Conservation (phyloP, 2,888 invertebrate species). For the Polymixis flavicincta region DNA sequence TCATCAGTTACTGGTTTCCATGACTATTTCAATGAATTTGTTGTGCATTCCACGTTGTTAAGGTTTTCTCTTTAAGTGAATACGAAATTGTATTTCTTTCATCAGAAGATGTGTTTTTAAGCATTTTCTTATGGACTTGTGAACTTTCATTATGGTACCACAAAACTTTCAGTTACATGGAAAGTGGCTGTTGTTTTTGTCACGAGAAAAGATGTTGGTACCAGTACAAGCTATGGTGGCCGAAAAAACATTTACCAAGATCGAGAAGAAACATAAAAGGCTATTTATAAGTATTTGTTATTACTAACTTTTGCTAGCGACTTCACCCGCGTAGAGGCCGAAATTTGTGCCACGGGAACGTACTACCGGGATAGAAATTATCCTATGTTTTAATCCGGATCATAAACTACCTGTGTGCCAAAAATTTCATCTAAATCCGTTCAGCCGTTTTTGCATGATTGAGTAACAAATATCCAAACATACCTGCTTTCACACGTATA, state of each 20-base stretch:
- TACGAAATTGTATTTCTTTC: slow-evolving; percentile 3
- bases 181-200: not conserved
- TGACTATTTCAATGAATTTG: slow-evolving; percentile 33
- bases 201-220: not conserved
- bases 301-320: too few species aligned
- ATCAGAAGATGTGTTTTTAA: not conserved
- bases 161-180: not conserved
- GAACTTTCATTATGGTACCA: not conserved
- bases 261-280: not conserved
- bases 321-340: too few species aligned
- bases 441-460: too few species aligned
- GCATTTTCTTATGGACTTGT: not conserved
- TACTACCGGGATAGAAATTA: too few species aligned
- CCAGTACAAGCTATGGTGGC: not conserved
- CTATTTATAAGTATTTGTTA: too few species aligned
- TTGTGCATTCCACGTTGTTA: slow-evolving; percentile 28
- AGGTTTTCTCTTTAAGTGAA: slow-evolving; percentile 45
- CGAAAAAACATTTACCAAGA: not conserved
- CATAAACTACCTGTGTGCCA: too few species aligned
- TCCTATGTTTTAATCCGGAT: too few species aligned
- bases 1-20: slow-evolving; percentile 27
- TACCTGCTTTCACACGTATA: too few species aligned
- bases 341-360: too few species aligned
- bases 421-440: too few species aligned
- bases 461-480: too few species aligned